These are phyloP conservation scores for Dasysyrphus tricinctus DNA, from an alignment of 2,888 invertebrate genomes.

Conservation along the genomic window DNA sequence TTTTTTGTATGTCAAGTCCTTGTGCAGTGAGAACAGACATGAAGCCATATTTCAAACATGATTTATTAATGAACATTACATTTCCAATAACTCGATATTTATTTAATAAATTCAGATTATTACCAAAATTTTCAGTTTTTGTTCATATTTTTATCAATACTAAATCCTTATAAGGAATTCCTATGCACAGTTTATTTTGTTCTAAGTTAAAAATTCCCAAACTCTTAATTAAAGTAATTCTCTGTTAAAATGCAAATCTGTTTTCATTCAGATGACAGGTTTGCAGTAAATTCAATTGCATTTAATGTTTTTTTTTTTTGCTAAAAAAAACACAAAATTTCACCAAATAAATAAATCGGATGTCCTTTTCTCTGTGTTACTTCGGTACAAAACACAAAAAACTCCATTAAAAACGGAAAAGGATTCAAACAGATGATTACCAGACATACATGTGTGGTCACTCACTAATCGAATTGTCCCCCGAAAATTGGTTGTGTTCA, in stretches of 20 bases:
- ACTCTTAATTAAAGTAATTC: neutral
- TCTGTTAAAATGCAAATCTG: constrained; percentile 29
- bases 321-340: constrained; percentile 32
- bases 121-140: too few species aligned
- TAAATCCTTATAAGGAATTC: neutral
- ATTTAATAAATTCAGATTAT: too few species aligned
- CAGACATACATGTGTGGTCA: constrained; percentile 71
- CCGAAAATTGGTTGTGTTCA: constrained; percentile 69
- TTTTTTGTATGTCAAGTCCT: too few species aligned
- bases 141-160: too few species aligned
- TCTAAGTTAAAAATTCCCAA: neutral
- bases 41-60: too few species aligned
- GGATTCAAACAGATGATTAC: constrained; percentile 71
- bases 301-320: constrained; percentile 19
- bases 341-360: constrained; percentile 42
- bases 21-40: too few species aligned
- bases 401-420: constrained; percentile 61
- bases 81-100: too few species aligned
- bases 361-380: neutral
- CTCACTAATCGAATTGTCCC: constrained; percentile 73
- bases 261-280: constrained; percentile 15
- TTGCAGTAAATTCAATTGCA: constrained; percentile 41
- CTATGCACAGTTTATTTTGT: neutral
- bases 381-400: constrained; percentile 33
- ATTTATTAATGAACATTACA: too few species aligned